These are phyloP conservation scores for Mylabris phalerata DNA, from an alignment of 1,140 invertebrate genomes.

Conservation along the genomic window DNA sequence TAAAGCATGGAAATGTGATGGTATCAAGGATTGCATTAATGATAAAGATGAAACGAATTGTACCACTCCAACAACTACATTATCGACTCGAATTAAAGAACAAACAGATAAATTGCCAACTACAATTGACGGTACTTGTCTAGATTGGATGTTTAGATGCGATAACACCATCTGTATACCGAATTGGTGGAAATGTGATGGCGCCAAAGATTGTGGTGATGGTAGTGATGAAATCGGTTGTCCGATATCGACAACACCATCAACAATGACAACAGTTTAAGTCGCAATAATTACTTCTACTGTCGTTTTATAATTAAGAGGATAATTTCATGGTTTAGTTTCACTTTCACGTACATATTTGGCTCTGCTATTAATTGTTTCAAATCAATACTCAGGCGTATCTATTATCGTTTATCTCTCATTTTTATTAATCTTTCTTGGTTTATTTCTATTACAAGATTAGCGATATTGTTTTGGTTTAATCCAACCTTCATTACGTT, in stretches of 20 bases:
- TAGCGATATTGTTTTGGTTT: too few species aligned
- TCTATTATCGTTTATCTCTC: too few species aligned
- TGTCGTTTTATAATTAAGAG: slow-evolving; percentile 39
- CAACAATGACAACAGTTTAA: slow-evolving; percentile 1
- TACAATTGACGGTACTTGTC: slow-evolving; percentile 47
- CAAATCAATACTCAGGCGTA: too few species aligned
- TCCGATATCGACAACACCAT: slow-evolving; percentile 12
- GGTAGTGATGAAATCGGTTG: slow-evolving; percentile 60
- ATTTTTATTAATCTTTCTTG: too few species aligned
- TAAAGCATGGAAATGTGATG: slow-evolving; percentile 43
- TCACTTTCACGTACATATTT: too few species aligned
- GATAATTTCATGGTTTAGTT: too few species aligned
- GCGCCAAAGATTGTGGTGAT: slow-evolving; percentile 68
- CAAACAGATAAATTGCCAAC: slow-evolving; percentile 7
- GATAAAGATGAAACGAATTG: slow-evolving; percentile 64
- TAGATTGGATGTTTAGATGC: slow-evolving; percentile 71
- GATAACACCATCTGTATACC: slow-evolving; percentile 72
- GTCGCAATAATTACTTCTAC: slow-evolving; percentile 56
- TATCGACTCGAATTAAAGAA: not conserved
- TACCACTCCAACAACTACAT: slow-evolving; percentile 26
- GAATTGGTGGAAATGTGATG: slow-evolving; percentile 69
- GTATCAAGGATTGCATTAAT: slow-evolving; percentile 52
- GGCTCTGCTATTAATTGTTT: too few species aligned
- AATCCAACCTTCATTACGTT: too few species aligned
- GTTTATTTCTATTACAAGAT: too few species aligned